Conservation (phyloP, 2,888 invertebrate species). For the Cheilosia soror region DNA sequence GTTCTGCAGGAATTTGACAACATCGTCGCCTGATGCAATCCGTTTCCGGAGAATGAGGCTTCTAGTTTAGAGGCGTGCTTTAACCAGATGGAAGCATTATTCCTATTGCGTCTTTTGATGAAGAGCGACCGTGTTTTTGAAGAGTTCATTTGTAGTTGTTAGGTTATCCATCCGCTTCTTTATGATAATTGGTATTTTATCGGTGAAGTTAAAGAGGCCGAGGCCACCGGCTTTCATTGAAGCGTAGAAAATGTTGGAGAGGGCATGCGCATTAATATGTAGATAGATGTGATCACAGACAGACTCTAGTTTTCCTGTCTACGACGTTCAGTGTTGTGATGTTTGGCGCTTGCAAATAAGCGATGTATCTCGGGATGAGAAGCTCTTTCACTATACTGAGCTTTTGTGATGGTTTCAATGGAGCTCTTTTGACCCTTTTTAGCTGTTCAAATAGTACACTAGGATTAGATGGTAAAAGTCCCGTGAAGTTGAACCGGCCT, state of each 20-base stretch:
- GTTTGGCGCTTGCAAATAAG: not conserved
- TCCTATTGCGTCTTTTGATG: not conserved
- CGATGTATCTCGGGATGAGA: not conserved
- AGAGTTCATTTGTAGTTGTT: not conserved
- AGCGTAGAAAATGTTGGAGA: not conserved
- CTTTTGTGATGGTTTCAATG: not conserved
- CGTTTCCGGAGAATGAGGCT: not conserved
- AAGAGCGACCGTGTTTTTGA: not conserved
- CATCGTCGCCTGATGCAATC: not conserved
- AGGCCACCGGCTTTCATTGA: no score
- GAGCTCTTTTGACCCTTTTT: not conserved
- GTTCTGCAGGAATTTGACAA: not conserved
- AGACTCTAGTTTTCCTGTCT: not conserved
- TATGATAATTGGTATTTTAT: not conserved
- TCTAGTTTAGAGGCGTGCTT: not conserved
- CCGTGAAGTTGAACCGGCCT: not conserved
- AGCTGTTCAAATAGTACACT: not conserved
- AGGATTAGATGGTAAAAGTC: not conserved
- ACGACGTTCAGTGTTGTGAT: not conserved
- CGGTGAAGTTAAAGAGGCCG: no score
- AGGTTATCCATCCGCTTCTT: not conserved
- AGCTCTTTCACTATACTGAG: not conserved
- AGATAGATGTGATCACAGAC: not conserved
- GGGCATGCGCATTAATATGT: not conserved
- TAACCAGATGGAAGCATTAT: no score